Base-by-base conservation (phyloP, 2,113 vertebrate species). In the Oreotrochilus melanogaster region DNA sequence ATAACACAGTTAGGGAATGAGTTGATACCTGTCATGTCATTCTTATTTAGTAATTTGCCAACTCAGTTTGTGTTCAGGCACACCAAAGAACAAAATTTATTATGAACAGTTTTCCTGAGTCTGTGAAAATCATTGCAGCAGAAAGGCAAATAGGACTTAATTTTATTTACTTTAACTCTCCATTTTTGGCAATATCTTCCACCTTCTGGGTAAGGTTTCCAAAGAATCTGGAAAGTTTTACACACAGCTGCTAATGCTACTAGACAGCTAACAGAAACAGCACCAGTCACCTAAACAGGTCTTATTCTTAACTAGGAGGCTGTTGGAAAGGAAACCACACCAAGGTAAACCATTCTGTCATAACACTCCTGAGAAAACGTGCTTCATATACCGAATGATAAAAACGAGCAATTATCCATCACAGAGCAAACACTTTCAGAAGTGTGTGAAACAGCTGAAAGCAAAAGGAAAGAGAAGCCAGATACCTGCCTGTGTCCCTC, bases 1-100 rank as follows among this genome's bases (percentile, higher is more conserved):
- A 8, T 48, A 84, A 81, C 0, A 0, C 1, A 1, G 53, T 31
- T n/a, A 75, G 25, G 1, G 0, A 33, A 85, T 53, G 53, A 8
- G 4, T 62, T 1, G 0, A 35, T 56, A 83, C 7, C 19, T 86
- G 30, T 24, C 7, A 14, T 86, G 30, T 24, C 8, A 14, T 30
- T 79, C 72, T 79, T 64, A 48, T 79, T 92, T 43, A 75, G n/a
- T 18, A 47, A 18, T 60, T 92, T 92, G 83, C 27, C 50, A 65
- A 79, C 18, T 64, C 27, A 19, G 45, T 75, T 79, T 53, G 35
- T 42, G 56, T 3, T 1, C 33, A 53, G 56, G n/a, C 88, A 18
- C 42, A 60, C 28, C 15, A 48, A 75, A 91, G 47, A 62, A 53
- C 37, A 87, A 54, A 86, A 76, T 11, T 50, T 51, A 58, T 31